phyloP scores from a whole-genome alignment of 2,888 invertebrate genomes.

The Lasioglossum lativentre region DNA sequence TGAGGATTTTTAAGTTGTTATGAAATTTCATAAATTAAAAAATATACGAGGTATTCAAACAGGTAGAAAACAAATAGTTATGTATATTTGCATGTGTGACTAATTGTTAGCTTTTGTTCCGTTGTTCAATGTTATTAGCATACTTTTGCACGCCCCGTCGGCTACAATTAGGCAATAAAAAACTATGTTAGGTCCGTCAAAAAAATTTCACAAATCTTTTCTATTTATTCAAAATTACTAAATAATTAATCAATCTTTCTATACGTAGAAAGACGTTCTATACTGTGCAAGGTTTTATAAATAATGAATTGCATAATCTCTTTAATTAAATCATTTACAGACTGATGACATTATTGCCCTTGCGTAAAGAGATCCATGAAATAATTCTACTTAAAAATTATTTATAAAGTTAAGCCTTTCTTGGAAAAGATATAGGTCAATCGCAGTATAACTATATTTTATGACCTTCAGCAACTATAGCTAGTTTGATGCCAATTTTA shows the following conservation, averaged over 20 bases:
- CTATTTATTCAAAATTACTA: background rate
- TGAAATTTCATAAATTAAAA: background rate
- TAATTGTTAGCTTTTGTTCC: background rate
- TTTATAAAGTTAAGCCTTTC: slow-evolving; percentile 1
- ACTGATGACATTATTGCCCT: background rate
- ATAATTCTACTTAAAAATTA: slow-evolving; percentile 2
- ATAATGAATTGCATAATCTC: background rate
- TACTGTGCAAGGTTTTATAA: background rate
- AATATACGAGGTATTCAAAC: background rate
- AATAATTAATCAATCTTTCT: background rate
- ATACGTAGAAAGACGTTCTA: background rate
- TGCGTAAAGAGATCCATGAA: background rate
- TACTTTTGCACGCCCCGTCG: slow-evolving; percentile 2
- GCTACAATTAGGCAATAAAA: background rate
- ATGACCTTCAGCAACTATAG: background rate
- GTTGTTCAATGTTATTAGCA: background rate
- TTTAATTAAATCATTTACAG: background rate
- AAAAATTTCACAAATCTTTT: background rate
- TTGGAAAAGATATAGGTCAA: background rate
- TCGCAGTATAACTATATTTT: background rate
- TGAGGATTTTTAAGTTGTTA: background rate
- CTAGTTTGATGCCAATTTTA: background rate
- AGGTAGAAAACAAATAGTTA: background rate
- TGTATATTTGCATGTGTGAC: background rate
- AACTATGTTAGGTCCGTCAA: background rate